Conservation (phyloP, 2,797 vertebrate genomes). For the Acipenser transmontanus region DNA sequence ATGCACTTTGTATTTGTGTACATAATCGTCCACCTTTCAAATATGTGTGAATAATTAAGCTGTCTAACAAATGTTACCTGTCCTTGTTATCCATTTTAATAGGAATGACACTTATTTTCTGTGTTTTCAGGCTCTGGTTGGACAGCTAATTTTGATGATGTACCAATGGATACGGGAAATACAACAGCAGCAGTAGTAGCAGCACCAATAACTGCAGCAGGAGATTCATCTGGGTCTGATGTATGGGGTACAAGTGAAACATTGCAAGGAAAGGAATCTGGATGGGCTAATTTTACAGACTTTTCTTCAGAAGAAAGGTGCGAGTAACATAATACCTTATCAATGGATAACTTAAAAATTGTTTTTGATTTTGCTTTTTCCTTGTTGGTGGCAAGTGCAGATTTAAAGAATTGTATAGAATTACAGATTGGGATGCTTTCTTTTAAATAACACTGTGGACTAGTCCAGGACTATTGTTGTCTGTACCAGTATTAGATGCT, state of each 20-base stretch:
- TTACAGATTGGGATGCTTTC: too few species aligned
- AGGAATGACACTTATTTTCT: neutral
- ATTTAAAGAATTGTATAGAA: too few species aligned
- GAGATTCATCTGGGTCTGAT: conserved; percentile 54
- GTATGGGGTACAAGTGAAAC: conserved; percentile 76
- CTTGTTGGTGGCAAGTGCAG: too few species aligned
- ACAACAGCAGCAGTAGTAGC: conserved; percentile 46
- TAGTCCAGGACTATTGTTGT: too few species aligned
- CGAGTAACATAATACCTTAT: neutral
- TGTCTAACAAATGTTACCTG: too few species aligned
- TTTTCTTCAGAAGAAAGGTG: conserved; percentile 79
- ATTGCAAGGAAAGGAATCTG: conserved; percentile 64
- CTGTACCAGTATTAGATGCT: too few species aligned
- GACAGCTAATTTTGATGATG: conserved; percentile 90
- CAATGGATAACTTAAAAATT: too few species aligned
- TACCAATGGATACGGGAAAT: conserved; percentile 89
- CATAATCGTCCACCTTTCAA: too few species aligned
- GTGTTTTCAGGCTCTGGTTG: conserved; percentile 71
- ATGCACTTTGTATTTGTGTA: too few species aligned
- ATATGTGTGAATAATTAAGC: too few species aligned
- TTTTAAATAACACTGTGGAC: too few species aligned
- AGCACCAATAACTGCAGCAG: conserved; percentile 24
- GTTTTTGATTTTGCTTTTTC: too few species aligned
- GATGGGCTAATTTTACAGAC: conserved; percentile 91
- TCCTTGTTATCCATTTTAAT: neutral